These are phyloP conservation scores for Gryllus bimaculatus DNA, from an alignment of 1,140 invertebrate genomes.

Conservation along the genomic window DNA sequence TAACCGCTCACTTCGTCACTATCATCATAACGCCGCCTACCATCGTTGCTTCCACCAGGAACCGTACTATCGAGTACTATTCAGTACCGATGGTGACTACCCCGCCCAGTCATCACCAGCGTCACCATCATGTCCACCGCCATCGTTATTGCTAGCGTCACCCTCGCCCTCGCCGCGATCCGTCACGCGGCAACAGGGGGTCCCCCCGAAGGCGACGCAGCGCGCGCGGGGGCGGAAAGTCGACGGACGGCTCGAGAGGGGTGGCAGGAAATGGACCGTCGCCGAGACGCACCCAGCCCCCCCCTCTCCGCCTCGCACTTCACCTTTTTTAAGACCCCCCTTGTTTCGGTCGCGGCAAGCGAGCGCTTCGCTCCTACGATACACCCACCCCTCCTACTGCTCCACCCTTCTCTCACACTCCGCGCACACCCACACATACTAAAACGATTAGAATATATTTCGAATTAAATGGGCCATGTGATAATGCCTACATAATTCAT, in stretches of 20 bases:
- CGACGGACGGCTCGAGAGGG: neutral
- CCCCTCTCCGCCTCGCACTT: neutral
- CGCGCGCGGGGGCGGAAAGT: neutral
- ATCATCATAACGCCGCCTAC: too few species aligned
- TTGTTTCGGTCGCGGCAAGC: neutral
- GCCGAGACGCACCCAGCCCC: neutral
- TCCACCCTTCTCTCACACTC: too few species aligned
- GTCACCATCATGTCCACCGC: too few species aligned
- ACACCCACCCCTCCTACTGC: neutral
- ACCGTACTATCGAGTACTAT: too few species aligned
- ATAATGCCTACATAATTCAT: conserved; percentile 32
- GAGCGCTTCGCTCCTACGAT: neutral
- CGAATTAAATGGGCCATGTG: conserved; percentile 33
- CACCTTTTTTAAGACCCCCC: neutral
- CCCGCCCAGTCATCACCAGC: too few species aligned
- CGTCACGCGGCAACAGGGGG: too few species aligned
- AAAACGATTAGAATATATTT: conserved; percentile 32
- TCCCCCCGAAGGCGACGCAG: too few species aligned
- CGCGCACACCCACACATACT: conserved; percentile 10
- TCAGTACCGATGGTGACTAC: too few species aligned
- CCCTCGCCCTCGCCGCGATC: too few species aligned
- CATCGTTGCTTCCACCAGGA: too few species aligned
- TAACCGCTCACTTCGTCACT: too few species aligned
- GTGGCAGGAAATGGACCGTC: neutral
- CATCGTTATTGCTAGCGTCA: too few species aligned